Conservation (phyloP, 2,888 invertebrate species). For the Cheilosia variabilis region DNA sequence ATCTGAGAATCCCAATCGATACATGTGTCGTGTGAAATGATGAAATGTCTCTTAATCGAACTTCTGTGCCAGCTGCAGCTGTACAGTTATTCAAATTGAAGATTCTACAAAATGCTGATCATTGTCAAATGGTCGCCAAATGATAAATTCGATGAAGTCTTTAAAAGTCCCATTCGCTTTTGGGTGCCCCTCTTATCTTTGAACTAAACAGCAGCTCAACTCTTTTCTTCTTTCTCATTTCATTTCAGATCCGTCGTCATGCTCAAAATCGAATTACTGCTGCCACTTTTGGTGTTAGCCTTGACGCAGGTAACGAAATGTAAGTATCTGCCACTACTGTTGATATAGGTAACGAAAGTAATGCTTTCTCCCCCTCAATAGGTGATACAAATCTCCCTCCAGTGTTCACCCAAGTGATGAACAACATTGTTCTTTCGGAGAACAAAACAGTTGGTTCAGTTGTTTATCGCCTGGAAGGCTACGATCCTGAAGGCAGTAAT, state of each 20-base stretch:
- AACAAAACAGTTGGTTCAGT: constrained; percentile 90
- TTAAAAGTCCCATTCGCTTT: too few relatives aligned
- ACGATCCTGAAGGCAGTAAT: constrained; percentile 92
- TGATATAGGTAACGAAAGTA: too few relatives aligned
- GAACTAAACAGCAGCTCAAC: not conserved
- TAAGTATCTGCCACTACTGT: constrained; percentile 9
- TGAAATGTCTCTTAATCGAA: too few relatives aligned
- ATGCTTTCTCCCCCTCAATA: constrained; percentile 47
- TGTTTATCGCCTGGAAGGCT: constrained; percentile 91
- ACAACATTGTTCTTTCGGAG: constrained; percentile 91
- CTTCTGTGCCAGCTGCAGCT: too few relatives aligned
- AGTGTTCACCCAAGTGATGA: constrained; percentile 89
- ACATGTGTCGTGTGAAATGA: too few relatives aligned
- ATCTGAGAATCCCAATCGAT: too few relatives aligned
- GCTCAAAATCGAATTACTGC: constrained; percentile 29
- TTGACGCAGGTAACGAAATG: constrained; percentile 54
- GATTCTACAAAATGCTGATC: not conserved
- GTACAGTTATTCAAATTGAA: too few relatives aligned
- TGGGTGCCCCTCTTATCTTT: too few relatives aligned
- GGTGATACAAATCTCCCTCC: constrained; percentile 87
- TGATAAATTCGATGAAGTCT: not conserved
- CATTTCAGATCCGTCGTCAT: constrained; percentile 49
- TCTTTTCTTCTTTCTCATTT: not conserved
- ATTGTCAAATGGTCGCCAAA: not conserved
- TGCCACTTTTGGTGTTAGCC: constrained; percentile 41